Evolutionary conservation across 1,140 invertebrate species (phyloP), one percentile per base, ranked within the genome.

Genomic region (Gonatopus flavifemur): DNA sequence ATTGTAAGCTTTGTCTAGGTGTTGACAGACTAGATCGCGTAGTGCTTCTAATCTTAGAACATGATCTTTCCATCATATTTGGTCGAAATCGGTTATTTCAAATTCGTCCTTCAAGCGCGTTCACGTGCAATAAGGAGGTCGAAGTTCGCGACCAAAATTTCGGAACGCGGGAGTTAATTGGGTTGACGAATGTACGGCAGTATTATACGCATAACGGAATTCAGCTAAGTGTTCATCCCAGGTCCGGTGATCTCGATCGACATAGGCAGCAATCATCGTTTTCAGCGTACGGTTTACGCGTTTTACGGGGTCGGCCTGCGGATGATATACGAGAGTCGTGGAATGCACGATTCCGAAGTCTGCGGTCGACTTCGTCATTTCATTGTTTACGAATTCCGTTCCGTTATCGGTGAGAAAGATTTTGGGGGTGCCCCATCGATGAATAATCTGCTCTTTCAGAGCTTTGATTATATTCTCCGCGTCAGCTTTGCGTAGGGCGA

Each of bases 261-360:
- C 62, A 7, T 67, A 61, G 5, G 71, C 68, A 0, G 62, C 41
- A 0, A 80, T 33, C 54, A 69, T 66, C 1, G 56, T 51, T 42
- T 79, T 79, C 0, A 80, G 19, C 19, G 72, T 69, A 6, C 70
- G 33, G 51, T 80, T 80, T 6, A 67, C 64, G 10, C 76, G 45
- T 51, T 80, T 77, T 0, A 69, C 67, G 0, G 65, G 66, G 44
- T 80, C 77, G 1, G 65, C 52, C 37, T 69, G 58, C 7, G 76
- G 67, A 47, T 75, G 72, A 49, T 78, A 78, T 0, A 49, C 37
- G 15, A 64, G 57, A 1, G 61, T 72, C 25, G 57, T 66, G 9
- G 49, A 46, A 16, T 63, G 41, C 19, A 25, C 10, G n/a, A 60
- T 57, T n/a, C 37, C 33, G 57, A 5, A 55, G 28, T 7, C n/a